A percentile compares a stretch with the other conserved stretches of the same genome.
phyloP scores from a whole-genome alignment of 2,888 invertebrate genomes.

The Hirtodrosophila trivittata region DNA sequence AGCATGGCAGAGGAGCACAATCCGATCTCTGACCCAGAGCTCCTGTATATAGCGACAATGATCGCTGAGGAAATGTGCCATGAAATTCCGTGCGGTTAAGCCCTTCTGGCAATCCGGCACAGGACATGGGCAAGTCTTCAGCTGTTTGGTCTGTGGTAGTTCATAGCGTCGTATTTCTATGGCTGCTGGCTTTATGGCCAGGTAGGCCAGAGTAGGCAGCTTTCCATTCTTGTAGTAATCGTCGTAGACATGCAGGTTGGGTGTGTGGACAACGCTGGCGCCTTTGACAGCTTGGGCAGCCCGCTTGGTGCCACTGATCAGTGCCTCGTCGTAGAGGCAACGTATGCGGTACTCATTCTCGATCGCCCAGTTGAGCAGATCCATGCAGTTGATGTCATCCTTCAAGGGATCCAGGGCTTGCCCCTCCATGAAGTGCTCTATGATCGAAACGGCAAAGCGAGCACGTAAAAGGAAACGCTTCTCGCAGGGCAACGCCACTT shows the following conservation, averaged over 20 bases:
- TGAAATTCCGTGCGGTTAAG: background rate
- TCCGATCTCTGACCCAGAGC: slow-evolving; percentile 24
- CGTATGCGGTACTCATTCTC: slow-evolving; percentile 7
- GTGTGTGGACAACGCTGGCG: background rate
- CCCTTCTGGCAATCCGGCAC: background rate
- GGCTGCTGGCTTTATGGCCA: slow-evolving; percentile 14
- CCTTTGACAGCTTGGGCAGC: rapidly evolving
- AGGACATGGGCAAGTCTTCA: background rate
- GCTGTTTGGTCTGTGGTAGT: background rate
- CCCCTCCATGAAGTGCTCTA: slow-evolving; percentile 13
- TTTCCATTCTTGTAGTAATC: slow-evolving; percentile 2
- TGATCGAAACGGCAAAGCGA: slow-evolving; percentile 8
- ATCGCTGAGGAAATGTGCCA: slow-evolving; percentile 24
- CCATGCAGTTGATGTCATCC: background rate
- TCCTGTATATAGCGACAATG: slow-evolving; percentile 27
- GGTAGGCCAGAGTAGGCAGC: slow-evolving; percentile 3
- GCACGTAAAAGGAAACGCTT: slow-evolving; percentile 1
- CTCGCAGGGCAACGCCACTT: rapidly evolving
- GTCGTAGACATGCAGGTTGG: slow-evolving; percentile 7
- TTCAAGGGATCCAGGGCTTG: rapidly evolving
- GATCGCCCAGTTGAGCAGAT: slow-evolving; percentile 4
- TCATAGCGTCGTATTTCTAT: slow-evolving; percentile 6
- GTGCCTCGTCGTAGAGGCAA: background rate
- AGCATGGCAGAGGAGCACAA: slow-evolving; percentile 4
- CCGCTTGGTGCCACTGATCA: background rate